Conservation (phyloP, 2,113 vertebrate genomes). For the Sterrhoptilus dennistouni region DNA sequence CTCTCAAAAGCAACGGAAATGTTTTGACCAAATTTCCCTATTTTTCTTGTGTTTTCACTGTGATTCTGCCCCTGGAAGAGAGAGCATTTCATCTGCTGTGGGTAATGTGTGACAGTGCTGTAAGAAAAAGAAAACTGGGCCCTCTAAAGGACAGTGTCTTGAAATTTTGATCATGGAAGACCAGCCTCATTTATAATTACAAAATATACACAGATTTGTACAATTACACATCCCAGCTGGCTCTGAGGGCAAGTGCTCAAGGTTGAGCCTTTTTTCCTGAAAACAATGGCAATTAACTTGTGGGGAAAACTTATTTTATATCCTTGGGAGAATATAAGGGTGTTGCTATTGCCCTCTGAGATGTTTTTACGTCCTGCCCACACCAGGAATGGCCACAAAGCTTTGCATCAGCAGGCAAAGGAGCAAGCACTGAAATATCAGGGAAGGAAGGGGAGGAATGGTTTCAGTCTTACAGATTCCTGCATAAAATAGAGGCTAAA, state of each 20-base stretch:
- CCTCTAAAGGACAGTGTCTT: background rate
- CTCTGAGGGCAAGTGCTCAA: background rate
- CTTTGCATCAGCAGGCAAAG: background rate
- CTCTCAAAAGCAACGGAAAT: background rate
- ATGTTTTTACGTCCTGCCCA: background rate
- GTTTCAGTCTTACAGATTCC: background rate
- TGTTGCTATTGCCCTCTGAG: background rate
- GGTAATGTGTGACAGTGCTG: background rate
- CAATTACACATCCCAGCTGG: background rate
- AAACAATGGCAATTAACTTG: background rate
- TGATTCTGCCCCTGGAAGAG: background rate
- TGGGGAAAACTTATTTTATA: background rate
- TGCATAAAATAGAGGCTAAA: background rate
- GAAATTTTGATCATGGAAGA: background rate
- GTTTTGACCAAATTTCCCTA: background rate
- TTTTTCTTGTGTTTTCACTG: background rate
- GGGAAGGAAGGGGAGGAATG: background rate
- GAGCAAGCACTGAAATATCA: background rate
- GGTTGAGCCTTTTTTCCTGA: background rate
- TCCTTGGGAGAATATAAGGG: background rate
- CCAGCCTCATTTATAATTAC: background rate
- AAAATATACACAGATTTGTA: background rate
- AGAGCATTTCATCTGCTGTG: background rate
- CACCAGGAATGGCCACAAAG: background rate
- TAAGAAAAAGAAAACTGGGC: background rate